Base-by-base conservation (phyloP, 2,113 vertebrate genomes). In the Catharus minimus region DNA sequence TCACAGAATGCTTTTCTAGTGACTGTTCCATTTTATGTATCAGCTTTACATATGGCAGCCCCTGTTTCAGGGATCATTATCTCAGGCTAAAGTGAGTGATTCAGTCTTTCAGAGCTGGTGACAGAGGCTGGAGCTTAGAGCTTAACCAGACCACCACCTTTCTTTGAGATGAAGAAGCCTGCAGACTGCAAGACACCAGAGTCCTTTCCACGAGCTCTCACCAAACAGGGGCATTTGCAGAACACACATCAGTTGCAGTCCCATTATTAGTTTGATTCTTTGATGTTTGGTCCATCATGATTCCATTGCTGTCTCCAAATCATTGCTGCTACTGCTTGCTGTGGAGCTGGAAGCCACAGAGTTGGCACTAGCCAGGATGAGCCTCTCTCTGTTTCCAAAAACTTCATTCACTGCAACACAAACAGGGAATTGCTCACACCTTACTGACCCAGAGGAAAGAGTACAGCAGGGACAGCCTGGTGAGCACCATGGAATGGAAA, bases 371-470 rank as follows among this genome's bases (percentile, higher is more conserved):
- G 97, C 95, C 26, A 97, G 93, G 80, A 98, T 93, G 46, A 98
- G 96, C 46, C 98, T 98, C 92, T 99, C 98, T 88, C 99, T 97
- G 69, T 96, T 97, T 68, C 98, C 98, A 86, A 99, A 99, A 36
- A 97, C 98, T 95, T 98, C 98, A 5, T 97, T 96, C 94, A 99
- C 99, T 99, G 86, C 55, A 97, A 96, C 53, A 65, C 43, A 93
- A 95, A 80, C 9, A 58, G 62, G 19, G 30, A 12, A 91, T 65
- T 71, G 50, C 56, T 89, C 66, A 76, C 36, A 12, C 3, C 38
- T n/a, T 16, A 61, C 16, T 57, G 6, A 44, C 39, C 14, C 44
- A 27, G 49, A 72, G 24, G n/a, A 27, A 23, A 19, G n/a, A 62
- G 23, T 11, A 46, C 39, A 50, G 66, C 39, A 86, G 36, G 52